Base-by-base conservation (phyloP, 2,113 vertebrate genomes). In the Platichthys flesus region DNA sequence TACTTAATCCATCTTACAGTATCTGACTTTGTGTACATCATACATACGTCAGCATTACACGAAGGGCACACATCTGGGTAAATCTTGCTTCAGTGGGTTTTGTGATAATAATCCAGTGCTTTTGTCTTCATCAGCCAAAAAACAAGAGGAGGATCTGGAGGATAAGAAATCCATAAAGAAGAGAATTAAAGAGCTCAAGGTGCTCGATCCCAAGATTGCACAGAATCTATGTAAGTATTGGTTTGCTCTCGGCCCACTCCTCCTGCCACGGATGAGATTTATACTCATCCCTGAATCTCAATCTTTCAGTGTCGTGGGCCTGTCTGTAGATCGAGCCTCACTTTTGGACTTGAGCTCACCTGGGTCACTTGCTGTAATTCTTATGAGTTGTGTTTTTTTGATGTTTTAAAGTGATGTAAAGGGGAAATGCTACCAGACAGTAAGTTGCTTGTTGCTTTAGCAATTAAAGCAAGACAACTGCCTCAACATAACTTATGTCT, bases 161-260 rank as follows among this genome's bases (percentile, higher is more conserved):
- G 96, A 97, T 76, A 97, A 95, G 82, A 97, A 95, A 93, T 90
- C 87, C 28, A 93, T 97, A 87, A 99, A 98, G 92, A 99, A 97
- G 88, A 94, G 94, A 93, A 97, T 98, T 86, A 99, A 97, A 89
- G 96, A 96, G 90, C 95, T 99, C 66, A 99, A 99, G 92, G 96
- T 99, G 87, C 92, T 99, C 40, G 97, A 99, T 88, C 93, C 96
- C 18, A 99, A 98, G 94, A 96, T 96, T 86, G 97, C 98, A 9
- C 98, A 99, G 92, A 99, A 99, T 90, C 94, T 99, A 35, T 99
- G 98, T 99, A 93, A 96, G 98, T 97, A 82, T 82, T 54, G 45
- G 23, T 68, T 72, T 79, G 64, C 51, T 64, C 28, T 66, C 21
- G 31, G 24, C n/a, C 31, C 40, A 14, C 9, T 73, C 9, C 15